Evolutionary conservation across 2,797 vertebrate genomes (phyloP).

Genomic region (Pteronotus mesoamericanus): DNA sequence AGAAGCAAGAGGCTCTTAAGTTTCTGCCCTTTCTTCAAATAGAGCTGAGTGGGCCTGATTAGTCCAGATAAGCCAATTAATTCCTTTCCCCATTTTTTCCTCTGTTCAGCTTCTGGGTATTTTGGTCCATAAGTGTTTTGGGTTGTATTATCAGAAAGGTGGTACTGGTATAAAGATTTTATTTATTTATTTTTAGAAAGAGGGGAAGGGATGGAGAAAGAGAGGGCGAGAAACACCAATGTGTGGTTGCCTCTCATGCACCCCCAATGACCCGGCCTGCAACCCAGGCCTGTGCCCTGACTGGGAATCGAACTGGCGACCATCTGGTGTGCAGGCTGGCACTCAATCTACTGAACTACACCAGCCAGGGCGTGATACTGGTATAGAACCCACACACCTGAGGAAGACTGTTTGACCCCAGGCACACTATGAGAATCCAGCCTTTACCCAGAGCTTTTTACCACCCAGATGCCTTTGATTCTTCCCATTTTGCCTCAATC

Average conservation of each 20-base stretch:
- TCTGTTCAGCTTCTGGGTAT: neutral
- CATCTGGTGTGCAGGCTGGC: too few species aligned
- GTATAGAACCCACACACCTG: neutral
- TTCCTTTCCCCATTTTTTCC: neutral
- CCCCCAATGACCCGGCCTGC: too few species aligned
- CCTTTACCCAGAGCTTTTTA: neutral
- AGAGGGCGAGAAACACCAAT: too few species aligned
- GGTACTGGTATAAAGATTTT: neutral
- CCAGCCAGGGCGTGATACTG: too few species aligned
- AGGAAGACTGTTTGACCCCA: neutral
- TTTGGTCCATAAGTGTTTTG: neutral
- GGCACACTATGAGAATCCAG: neutral
- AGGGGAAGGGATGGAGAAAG: too few species aligned
- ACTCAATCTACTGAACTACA: too few species aligned
- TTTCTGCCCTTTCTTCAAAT: neutral
- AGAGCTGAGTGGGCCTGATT: neutral
- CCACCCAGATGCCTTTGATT: neutral
- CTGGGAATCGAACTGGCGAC: too few species aligned
- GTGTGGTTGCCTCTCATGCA: too few species aligned
- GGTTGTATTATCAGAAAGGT: neutral
- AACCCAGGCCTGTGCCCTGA: too few species aligned
- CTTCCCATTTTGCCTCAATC: constrained; percentile 30
- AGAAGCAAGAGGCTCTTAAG: neutral
- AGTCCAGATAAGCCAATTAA: neutral
- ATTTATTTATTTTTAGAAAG: too few species aligned